Percentiles rank a stretch among this genome's conserved stretches.
These are phyloP conservation scores for Pelecanus crispus DNA, from an alignment of 2,113 vertebrate species.

Conservation along the genomic window DNA sequence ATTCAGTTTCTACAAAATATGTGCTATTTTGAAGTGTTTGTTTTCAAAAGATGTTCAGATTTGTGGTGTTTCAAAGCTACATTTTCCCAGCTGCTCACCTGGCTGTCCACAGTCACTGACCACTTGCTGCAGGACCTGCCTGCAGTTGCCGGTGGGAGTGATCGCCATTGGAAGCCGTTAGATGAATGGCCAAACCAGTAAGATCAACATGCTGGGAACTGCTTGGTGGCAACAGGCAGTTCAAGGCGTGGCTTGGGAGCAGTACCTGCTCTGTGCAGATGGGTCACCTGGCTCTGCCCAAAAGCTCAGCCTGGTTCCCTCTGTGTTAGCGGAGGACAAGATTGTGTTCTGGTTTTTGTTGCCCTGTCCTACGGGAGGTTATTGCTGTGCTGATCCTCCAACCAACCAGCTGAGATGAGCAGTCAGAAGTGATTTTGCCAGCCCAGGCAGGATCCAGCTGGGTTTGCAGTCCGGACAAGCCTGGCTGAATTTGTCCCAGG, in stretches of 20 bases:
- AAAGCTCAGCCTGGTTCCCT: not conserved
- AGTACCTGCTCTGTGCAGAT: not conserved
- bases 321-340: accelerated
- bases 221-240: not conserved
- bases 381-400: not conserved
- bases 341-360: not conserved
- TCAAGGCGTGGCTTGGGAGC: not conserved
- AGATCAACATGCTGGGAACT: not conserved
- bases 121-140: accelerated
- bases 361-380: accelerated
- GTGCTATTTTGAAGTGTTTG: not conserved
- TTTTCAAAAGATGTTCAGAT: not conserved
- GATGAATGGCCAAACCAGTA: not conserved
- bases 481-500: not conserved
- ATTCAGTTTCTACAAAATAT: not conserved
- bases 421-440: not conserved
- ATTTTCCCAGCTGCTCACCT: not conserved
- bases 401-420: not conserved
- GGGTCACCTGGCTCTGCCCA: not conserved
- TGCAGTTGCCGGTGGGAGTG: not conserved
- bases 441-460: not conserved
- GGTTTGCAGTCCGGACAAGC: not conserved
- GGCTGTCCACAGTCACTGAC: not conserved
- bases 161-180: accelerated
- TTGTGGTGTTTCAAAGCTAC: not conserved